phyloP scores from a whole-genome alignment of 2,113 vertebrate genomes.

The Pontoporia blainvillei region DNA sequence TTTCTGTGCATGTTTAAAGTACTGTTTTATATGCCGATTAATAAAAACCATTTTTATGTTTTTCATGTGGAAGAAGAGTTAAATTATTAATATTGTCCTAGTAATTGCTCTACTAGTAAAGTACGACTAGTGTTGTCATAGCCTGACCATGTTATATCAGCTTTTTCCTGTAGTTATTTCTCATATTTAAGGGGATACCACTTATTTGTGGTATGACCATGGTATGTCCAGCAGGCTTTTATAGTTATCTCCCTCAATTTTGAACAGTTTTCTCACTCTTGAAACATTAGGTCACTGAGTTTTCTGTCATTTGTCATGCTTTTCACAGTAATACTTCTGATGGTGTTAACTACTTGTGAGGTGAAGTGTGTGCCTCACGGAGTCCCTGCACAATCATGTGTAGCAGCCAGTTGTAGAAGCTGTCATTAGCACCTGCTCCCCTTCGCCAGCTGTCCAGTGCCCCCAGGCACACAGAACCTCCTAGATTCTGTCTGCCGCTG shows the following conservation, averaged over 20 bases:
- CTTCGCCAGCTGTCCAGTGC: too few relatives aligned
- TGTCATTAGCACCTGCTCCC: neutral
- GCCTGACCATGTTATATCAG: neutral
- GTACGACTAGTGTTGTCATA: neutral
- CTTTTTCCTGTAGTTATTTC: neutral
- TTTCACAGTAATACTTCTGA: neutral
- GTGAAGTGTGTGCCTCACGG: neutral
- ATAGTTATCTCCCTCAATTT: neutral
- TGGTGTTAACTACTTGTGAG: neutral
- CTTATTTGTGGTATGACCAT: neutral
- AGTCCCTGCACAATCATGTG: neutral
- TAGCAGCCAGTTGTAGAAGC: neutral
- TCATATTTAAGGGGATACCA: neutral
- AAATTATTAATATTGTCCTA: neutral
- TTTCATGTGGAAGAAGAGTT: neutral
- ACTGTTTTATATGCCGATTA: neutral
- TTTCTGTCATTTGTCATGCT: neutral
- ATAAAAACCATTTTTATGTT: neutral
- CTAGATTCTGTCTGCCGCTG: neutral
- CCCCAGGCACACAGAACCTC: neutral
- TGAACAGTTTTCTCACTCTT: conserved; percentile 10
- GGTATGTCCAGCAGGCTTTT: neutral
- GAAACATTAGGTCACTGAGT: neutral
- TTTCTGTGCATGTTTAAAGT: neutral
- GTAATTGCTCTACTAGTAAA: neutral